Base-by-base conservation (phyloP, 2,888 invertebrate genomes). In the Brachylomia viminalis region DNA sequence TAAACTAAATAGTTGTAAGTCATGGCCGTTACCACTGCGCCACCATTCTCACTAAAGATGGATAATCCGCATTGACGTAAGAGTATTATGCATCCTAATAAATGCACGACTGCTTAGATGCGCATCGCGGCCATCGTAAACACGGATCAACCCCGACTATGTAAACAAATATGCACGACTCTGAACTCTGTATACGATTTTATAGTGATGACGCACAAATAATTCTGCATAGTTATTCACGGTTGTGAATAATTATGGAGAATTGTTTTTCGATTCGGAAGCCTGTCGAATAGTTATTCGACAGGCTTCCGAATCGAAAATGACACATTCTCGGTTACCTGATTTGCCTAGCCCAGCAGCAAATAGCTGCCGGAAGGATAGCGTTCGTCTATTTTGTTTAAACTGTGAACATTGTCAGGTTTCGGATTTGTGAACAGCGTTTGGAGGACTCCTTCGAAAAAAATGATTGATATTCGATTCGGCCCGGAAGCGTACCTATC, bases 41-140 rank as follows among this genome's bases (percentile, higher is more conserved):
- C n/a, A 17, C 2, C 30, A 23, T 20, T 2, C 23, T 59, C 20
- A 59, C 30, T 20, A 30, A 1, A 59, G 30, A 17, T 11, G 20
- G 20, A 20, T 33, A 30, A 20, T 59, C 20, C 20, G 59, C 11
- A 33, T 33, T 59, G 23, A 59, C 33, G 5, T 56, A 56, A 33
- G 45, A 56, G n/a, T 73, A 30, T 42, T 52, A 30, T 73, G 54
- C 42, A 74, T 74, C 54, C n/a, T 4, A 45, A 20, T 54, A 73
- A 72, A 73, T 66, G 30, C 23, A 73, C 27, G 3, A 15, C 33
- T 13, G n/a, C 8, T 15, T 20, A 38, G 1, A 11, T 54, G 56
- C 30, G 45, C 20, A 70, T n/a, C 30, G 20, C 3, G 38, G 49
- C 4, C 7, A 20, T 72, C 52, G 20, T 42, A 30, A 72, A 30